Conservation (phyloP, 2,113 vertebrate species). For the Cettia cetti region DNA sequence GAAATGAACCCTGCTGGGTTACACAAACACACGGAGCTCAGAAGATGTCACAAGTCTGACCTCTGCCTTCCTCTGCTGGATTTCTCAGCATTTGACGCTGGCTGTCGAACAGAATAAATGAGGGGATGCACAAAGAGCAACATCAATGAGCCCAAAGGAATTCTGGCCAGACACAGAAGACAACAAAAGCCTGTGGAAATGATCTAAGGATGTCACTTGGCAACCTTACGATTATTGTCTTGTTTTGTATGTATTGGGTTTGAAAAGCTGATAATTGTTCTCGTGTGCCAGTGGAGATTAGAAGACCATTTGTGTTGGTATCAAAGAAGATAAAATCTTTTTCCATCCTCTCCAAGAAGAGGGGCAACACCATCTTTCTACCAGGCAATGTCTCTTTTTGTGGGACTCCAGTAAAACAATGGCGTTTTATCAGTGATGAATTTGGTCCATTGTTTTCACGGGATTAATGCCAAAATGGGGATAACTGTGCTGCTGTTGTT, state of each 20-base stretch:
- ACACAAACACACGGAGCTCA: conserved; percentile 53
- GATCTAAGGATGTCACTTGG: conserved; percentile 26
- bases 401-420: background rate
- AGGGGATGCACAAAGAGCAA: background rate
- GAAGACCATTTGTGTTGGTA: background rate
- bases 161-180: background rate
- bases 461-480: background rate
- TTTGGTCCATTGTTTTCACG: background rate
- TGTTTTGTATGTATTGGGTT: background rate
- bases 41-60: conserved; percentile 62
- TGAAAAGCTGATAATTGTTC: background rate
- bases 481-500: background rate
- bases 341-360: background rate
- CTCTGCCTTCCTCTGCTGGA: conserved; percentile 45
- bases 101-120: conserved; percentile 40
- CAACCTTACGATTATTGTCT: background rate
- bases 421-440: background rate
- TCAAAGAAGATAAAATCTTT: conserved; percentile 11
- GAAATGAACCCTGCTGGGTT: conserved; percentile 60
- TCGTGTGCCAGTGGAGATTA: background rate
- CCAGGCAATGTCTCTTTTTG: background rate
- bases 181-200: conserved; percentile 11
- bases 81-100: conserved; percentile 2
- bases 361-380: background rate
- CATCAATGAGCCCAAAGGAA: conserved; percentile 30